Conservation (phyloP, 2,113 vertebrate genomes). For the Chaetorhynchus papuensis region DNA sequence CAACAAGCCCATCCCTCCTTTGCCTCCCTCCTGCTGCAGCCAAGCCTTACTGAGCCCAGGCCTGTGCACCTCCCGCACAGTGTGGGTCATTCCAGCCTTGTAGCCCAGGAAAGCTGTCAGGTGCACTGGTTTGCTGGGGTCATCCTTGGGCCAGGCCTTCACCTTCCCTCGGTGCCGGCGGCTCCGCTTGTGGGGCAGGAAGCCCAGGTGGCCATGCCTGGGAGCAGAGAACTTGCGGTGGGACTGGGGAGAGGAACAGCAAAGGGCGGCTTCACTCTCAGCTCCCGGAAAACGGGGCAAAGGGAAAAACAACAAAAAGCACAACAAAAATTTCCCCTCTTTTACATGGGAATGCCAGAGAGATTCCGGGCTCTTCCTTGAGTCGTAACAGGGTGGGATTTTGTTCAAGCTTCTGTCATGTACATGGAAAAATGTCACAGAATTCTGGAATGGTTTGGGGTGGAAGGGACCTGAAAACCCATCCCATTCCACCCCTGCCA, state of each 20-base stretch:
- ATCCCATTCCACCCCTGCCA: neutral
- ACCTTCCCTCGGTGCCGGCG: slow-evolving; percentile 77
- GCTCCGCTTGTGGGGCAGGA: slow-evolving; percentile 78
- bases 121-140: slow-evolving; percentile 76
- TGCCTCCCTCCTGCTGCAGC: neutral
- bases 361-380: neutral
- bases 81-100: slow-evolving; percentile 83
- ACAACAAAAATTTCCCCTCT: accelerated
- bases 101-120: slow-evolving; percentile 82
- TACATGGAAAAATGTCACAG: neutral
- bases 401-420: neutral
- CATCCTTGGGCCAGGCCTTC: slow-evolving; percentile 79
- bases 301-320: neutral
- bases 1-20: accelerated
- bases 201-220: slow-evolving; percentile 79
- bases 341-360: neutral
- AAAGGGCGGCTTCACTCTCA: neutral
- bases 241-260: slow-evolving; percentile 44
- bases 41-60: slow-evolving; percentile 75
- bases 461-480: neutral
- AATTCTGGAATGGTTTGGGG: neutral
- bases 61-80: slow-evolving; percentile 74
- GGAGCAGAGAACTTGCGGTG: slow-evolving; percentile 83
- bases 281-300: neutral
- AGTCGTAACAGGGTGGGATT: neutral